Base-by-base conservation (phyloP, 2,888 invertebrate species). In the Megaustenia siamemsis region DNA sequence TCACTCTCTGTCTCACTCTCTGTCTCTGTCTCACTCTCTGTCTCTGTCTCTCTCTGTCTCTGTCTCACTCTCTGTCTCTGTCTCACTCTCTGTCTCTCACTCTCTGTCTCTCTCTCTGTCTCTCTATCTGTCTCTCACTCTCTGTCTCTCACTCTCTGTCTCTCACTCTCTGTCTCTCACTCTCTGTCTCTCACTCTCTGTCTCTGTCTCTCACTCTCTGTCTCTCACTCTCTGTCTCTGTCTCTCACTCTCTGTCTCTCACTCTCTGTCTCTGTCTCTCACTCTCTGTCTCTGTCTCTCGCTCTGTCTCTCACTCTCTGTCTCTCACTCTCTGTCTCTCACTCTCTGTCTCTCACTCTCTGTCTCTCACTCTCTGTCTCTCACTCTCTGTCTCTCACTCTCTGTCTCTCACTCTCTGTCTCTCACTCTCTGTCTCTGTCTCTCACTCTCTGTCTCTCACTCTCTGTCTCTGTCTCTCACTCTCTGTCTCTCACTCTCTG, bases 1-100 rank as follows among this genome's bases (percentile, higher is more conserved):
- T 68, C 28, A 21, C 68, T 68, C 28, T 68, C 68, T 68, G 18
- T 68, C n/a, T n/a, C n/a, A n/a, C 24, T 60, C 60, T 60, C 35
- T 69, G 8, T 69, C 35, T 32, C 24, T 15, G 24, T 69, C 35
- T 35, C 45, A 10, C 28, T 45, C 6, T 45, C 28, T 10, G 21
- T 75, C 18, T 45, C 6, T 15, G 18, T 80, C 43, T 43, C 45
- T 78, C 28, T 78, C 8, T 60, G 28, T 78, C 5, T 78, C 38
- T 56, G 12, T 78, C 38, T 78, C 35, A 28, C 10, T 78, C 21
- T 56, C 6, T 78, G 5, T 78, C 12, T 63, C n/a, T 73, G 89
- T 10, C 38, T 71, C 10, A 21, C 10, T 40, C 35, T 32, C 43
- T 10, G 21, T 32, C 10, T 38, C 35, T 32, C 32, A 12, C 35